phyloP scores from a whole-genome alignment of 2,113 vertebrate genomes.

The Toxotes jaculatrix region DNA sequence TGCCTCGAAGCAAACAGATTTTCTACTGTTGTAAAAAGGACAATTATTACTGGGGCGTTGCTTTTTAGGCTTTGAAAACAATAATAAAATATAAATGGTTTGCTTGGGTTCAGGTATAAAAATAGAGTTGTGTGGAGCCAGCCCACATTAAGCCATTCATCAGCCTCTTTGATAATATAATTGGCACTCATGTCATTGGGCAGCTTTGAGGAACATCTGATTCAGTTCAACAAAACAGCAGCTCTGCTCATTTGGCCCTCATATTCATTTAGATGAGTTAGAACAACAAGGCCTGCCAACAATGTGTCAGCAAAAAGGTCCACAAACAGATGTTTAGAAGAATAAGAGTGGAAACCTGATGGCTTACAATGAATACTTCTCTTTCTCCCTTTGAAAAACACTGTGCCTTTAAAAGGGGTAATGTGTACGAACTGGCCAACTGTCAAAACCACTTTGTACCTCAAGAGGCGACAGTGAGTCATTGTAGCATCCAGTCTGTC shows the following conservation, averaged over 20 bases:
- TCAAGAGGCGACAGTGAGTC: too few relatives aligned
- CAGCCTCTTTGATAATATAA: neutral
- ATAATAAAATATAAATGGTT: neutral
- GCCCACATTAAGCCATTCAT: neutral
- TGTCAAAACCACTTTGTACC: too few relatives aligned
- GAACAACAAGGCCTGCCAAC: neutral
- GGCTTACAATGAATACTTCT: neutral
- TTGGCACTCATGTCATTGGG: neutral
- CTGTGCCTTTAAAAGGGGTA: too few relatives aligned
- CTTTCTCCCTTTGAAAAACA: too few relatives aligned
- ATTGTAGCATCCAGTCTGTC: too few relatives aligned
- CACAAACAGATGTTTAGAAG: too few relatives aligned
- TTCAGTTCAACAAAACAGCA: conserved; percentile 6
- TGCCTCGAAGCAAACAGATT: neutral
- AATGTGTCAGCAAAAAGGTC: neutral
- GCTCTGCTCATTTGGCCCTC: neutral
- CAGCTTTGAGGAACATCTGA: conserved; percentile 27
- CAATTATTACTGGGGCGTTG: neutral
- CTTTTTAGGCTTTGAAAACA: neutral
- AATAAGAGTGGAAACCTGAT: neutral
- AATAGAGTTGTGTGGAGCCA: neutral
- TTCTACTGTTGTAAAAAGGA: neutral
- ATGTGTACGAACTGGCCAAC: too few relatives aligned
- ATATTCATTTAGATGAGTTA: neutral
- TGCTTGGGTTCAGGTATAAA: conserved; percentile 2